Percentiles rank a stretch among this genome's conserved stretches.
These are phyloP conservation scores for Megathymus violae DNA, from an alignment of 1,140 invertebrate species.

Conservation along the genomic window DNA sequence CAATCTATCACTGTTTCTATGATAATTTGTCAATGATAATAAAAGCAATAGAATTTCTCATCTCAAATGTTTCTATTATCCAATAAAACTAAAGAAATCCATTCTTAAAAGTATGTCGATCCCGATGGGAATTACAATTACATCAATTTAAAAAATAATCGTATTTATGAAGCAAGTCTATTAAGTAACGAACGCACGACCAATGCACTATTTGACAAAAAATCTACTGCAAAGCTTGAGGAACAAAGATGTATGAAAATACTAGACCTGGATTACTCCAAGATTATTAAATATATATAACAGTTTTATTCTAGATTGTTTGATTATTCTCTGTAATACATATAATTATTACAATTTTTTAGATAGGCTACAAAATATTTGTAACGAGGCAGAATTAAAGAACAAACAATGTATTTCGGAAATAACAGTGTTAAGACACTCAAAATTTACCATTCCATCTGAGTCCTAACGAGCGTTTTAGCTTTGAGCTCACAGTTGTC, in stretches of 20 bases:
- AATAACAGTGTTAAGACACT: too few relatives aligned
- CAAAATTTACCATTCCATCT: too few relatives aligned
- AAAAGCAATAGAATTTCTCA: not conserved
- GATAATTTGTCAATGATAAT: too few relatives aligned
- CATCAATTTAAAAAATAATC: slow-evolving; percentile 32
- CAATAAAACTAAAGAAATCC: not conserved
- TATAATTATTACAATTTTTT: too few relatives aligned
- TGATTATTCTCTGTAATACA: too few relatives aligned
- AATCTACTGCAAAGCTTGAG: slow-evolving; percentile 27
- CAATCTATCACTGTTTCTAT: too few relatives aligned
- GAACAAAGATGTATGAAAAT: slow-evolving; percentile 28
- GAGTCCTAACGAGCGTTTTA: too few relatives aligned
- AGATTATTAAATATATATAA: not conserved
- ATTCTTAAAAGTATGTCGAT: not conserved
- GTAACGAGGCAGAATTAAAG: too few relatives aligned
- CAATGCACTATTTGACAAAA: slow-evolving; percentile 44
- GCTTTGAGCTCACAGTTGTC: too few relatives aligned
- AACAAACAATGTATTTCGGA: too few relatives aligned
- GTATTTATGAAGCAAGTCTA: slow-evolving; percentile 36
- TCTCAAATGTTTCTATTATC: not conserved
- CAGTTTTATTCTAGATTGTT: too few relatives aligned
- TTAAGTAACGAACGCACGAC: slow-evolving; percentile 35
- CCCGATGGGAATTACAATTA: slow-evolving; percentile 7
- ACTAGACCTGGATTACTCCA: slow-evolving; percentile 16
- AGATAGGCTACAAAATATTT: too few relatives aligned